These are phyloP conservation scores for Dusona sp. DNA, from an alignment of 2,888 invertebrate genomes.

Conservation along the genomic window DNA sequence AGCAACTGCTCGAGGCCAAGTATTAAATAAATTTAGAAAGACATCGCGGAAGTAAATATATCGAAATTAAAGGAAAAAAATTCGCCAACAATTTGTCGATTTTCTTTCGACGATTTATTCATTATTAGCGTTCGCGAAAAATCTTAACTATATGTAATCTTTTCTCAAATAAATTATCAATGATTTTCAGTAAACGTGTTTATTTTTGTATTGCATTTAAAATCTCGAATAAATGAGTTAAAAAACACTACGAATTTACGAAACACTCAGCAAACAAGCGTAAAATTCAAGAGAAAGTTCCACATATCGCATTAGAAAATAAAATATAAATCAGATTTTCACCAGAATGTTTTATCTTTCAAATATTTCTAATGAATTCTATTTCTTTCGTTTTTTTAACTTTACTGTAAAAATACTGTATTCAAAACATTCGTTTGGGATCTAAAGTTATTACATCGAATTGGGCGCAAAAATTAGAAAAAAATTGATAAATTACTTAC, in stretches of 20 bases:
- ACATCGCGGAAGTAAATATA: not conserved
- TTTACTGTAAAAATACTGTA: not conserved
- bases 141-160: not conserved
- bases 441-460: not conserved
- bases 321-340: not conserved
- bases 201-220: not conserved
- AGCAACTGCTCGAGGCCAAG: not conserved
- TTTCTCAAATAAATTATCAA: not conserved
- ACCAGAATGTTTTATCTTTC: not conserved
- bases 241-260: not conserved
- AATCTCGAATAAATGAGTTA: not conserved
- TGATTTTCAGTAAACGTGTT: not conserved
- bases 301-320: not conserved
- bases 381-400: not conserved
- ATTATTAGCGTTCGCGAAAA: not conserved
- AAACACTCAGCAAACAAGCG: not conserved
- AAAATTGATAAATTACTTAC: constrained; percentile 8
- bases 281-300: not conserved
- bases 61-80: not conserved
- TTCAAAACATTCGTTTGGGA: not conserved
- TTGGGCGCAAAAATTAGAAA: not conserved
- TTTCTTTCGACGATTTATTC: too few relatives aligned
- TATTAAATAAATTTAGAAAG: not conserved
- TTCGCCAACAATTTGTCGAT: too few relatives aligned
- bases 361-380: not conserved